Conservation (phyloP, 2,113 vertebrate species). For the Zosterops japonicus region DNA sequence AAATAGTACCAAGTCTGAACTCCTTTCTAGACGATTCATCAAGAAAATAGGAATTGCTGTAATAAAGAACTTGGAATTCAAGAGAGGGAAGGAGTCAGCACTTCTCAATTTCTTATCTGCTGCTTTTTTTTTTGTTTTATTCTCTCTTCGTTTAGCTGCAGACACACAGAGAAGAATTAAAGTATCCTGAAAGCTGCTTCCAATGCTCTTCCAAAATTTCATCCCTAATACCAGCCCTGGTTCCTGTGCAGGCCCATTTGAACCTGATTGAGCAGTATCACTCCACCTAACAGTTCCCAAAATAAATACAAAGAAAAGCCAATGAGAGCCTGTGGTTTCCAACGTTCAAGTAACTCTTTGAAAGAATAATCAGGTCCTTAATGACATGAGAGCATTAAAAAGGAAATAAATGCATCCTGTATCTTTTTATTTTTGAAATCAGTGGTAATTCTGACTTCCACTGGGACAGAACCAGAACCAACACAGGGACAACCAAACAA, state of each 20-base stretch:
- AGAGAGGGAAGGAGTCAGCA: not conserved
- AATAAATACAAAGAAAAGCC: constrained; percentile 15
- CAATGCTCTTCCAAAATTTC: not conserved
- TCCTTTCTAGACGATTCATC: not conserved
- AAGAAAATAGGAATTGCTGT: not conserved
- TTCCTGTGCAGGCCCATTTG: not conserved
- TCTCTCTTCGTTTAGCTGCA: not conserved
- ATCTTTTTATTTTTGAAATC: not conserved
- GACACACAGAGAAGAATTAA: not conserved
- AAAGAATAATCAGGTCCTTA: constrained; percentile 14
- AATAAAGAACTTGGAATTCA: not conserved
- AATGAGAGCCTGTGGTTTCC: not conserved
- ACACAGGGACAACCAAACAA: not conserved
- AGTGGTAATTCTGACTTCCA: not conserved
- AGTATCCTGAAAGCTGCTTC: not conserved
- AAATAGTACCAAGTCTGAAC: not conserved
- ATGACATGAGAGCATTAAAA: not conserved
- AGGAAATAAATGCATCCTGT: not conserved
- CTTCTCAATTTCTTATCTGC: constrained; percentile 8
- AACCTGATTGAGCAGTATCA: not conserved
- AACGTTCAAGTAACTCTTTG: not conserved
- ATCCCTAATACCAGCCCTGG: not conserved
- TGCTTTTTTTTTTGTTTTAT: not conserved
- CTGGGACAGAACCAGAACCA: not conserved
- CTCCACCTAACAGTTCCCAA: constrained; percentile 1